Evolutionary conservation across 2,113 vertebrate species (phyloP), one percentile per base, ranked within the genome.

Genomic region (Ptilorrhoa leucosticta): DNA sequence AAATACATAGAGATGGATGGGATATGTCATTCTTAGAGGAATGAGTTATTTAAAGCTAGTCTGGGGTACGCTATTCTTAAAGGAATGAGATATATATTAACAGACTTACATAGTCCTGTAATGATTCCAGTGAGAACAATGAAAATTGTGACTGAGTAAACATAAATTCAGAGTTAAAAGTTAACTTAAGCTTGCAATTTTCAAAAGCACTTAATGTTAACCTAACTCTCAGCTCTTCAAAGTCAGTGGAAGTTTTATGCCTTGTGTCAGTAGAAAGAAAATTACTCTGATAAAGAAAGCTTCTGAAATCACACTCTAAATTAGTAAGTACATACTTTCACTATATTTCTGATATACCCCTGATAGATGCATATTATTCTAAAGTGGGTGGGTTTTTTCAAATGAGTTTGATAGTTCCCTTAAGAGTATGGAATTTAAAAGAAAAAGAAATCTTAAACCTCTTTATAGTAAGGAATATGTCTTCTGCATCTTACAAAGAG

Each of bases 11-110:
- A 97, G 94, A 96, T 95, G 68, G 68, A 93, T 91, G 87, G 85
- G 61, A 44, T 90, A 58, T 96, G 97, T 97, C 95, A 83, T 93
- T 97, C 78, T 97, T 95, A 66, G 51, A 85, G 77, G 93, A 83
- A 95, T 90, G 92, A 94, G 90, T 94, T 97, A 96, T 96, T 95
- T 96, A 91, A 96, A 95, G 51, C 42, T 79, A 93, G 83, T 86
- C 60, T 91, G 86, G 80, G 70, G 53, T 86, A 91, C 73, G 39
- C 47, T 95, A 2, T 76, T 95, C 93, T 96, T 95, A 88, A 77
- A 95, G 89, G 90, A 90, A 90, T 58, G 60, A 96, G 68, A 84
- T 93, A 96, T 94, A 96, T 96, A 91, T 97, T 94, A 94, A 95
- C 90, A 95, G 83, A 87, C 93, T 92, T 94, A 84, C 45, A 81